Evolutionary conservation across 2,113 vertebrate species (phyloP).

Genomic region (Cygnus atratus): DNA sequence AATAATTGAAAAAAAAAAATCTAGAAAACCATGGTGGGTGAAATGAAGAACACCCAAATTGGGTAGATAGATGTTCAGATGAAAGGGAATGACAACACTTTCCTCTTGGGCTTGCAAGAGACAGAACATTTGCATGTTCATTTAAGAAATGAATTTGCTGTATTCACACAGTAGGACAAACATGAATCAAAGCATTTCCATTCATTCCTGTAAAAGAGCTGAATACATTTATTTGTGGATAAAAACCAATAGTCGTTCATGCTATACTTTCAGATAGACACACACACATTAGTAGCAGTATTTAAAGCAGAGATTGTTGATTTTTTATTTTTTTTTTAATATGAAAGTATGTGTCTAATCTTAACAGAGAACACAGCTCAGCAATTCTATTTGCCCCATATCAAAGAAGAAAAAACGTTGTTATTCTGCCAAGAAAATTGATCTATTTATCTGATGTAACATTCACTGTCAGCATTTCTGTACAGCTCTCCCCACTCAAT

Average conservation of each 20-base stretch:
- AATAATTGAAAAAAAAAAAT: not conserved
- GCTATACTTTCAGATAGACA: not conserved
- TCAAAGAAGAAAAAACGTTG: conserved; percentile 32
- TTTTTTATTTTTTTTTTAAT: not conserved
- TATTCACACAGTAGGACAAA: not conserved
- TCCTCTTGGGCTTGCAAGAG: not conserved
- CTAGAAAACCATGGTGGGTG: not conserved
- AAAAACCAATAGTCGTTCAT: not conserved
- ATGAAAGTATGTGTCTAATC: conserved; percentile 14
- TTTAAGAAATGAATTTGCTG: not conserved
- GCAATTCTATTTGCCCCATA: conserved; percentile 18
- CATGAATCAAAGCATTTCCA: not conserved
- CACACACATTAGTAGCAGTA: not conserved
- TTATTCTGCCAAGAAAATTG: conserved; percentile 51
- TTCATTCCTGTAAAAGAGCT: not conserved
- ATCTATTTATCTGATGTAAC: conserved; percentile 49
- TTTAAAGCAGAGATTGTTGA: not conserved
- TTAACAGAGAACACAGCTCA: conserved; percentile 17
- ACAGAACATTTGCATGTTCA: not conserved
- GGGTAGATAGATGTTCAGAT: not conserved
- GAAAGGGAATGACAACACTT: not conserved
- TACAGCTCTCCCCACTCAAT: not conserved
- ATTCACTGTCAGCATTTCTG: not conserved
- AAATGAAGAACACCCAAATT: not conserved
- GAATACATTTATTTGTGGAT: not conserved